Base-by-base conservation (phyloP, 2,113 vertebrate genomes). In the Tachysurus fulvidraco region DNA sequence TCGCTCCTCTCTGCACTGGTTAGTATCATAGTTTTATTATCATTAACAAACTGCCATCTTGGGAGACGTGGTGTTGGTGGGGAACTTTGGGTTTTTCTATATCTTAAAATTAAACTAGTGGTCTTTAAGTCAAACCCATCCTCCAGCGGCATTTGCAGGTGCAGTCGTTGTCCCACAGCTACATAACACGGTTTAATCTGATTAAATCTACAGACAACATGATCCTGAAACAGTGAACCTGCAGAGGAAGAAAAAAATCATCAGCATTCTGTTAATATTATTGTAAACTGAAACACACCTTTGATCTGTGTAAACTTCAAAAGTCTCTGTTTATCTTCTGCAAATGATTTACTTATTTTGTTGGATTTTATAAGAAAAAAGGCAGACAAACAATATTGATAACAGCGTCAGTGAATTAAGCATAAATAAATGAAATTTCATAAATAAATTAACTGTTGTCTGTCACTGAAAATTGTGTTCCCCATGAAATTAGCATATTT, bases 81-180 rank as follows among this genome's bases (percentile, higher is more conserved):
- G 5, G 36, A 14, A 28, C n/a, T 65, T 12, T 3, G 6, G 16
- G 0, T 0, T 2, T 5, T 50, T 54, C 14, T 65, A 80, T 78
- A 79, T 8, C 17, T 57, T 41, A 87, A 16, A 50, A 44, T n/a
- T 13, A 76, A 6, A 23, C 5, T 44, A 0, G 5, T 59, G 62
- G 30, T 87, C 14, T 1, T 23, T 79, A 84, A 12, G 0, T 1
- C 2, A 4, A 88, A 77, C 0, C 5, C 0, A 60, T 59, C 0
- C 8, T 12, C 0, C 13, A 14, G 12, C 10, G 11, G 10, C 0
- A 79, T 11, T 46, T 65, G 41, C 60, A 85, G 84, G 41, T 85
- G n/a, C 25, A 85, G 74, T 36, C 7, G 25, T 19, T 67, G 74
- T 80, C 76, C 84, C 44, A 85, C 8, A 79, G 84, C 84, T 54